These are phyloP conservation scores for Scaptomyza pallida DNA, from an alignment of 1,140 invertebrate species.

Conservation along the genomic window DNA sequence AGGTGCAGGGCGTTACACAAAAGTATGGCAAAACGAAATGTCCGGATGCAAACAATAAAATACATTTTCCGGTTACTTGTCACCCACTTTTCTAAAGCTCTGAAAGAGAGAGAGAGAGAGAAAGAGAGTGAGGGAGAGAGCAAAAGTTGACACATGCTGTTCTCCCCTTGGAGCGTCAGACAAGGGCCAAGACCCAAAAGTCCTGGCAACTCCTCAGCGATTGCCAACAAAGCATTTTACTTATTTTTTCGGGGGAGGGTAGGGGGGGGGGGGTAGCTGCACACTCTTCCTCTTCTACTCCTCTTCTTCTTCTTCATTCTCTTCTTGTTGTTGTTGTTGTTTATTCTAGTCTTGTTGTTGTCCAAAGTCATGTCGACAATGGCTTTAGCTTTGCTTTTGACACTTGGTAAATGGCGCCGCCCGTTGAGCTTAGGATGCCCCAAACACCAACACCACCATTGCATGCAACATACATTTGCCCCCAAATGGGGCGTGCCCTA, in stretches of 20 bases:
- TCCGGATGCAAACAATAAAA: slow-evolving; percentile 82
- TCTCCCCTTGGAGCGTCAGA: slow-evolving; percentile 27
- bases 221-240: slow-evolving; percentile 79
- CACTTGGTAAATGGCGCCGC: slow-evolving; percentile 83
- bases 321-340: slow-evolving; percentile 14
- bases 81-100: slow-evolving; percentile 70
- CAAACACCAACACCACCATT: no score
- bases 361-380: slow-evolving; percentile 83
- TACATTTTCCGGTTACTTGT: slow-evolving; percentile 83
- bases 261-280: slow-evolving; percentile 30
- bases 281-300: no score
- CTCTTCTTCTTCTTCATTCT: no score
- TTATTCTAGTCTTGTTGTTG: slow-evolving; percentile 47
- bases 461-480: slow-evolving; percentile 61
- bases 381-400: slow-evolving; percentile 83
- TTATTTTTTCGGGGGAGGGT: no score
- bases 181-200: slow-evolving; percentile 43
- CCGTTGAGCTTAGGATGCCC: slow-evolving; percentile 56
- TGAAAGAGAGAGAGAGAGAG: slow-evolving; percentile 18
- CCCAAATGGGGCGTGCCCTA: slow-evolving; percentile 29
- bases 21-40: slow-evolving; percentile 65
- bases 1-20: no score
- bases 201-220: slow-evolving; percentile 73
- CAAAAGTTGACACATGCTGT: slow-evolving; percentile 78
- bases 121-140: slow-evolving; percentile 19